A percentile compares a stretch with the other conserved stretches of the same genome.
phyloP scores from a whole-genome alignment of 1,140 invertebrate species.

The Hermetia illucens region DNA sequence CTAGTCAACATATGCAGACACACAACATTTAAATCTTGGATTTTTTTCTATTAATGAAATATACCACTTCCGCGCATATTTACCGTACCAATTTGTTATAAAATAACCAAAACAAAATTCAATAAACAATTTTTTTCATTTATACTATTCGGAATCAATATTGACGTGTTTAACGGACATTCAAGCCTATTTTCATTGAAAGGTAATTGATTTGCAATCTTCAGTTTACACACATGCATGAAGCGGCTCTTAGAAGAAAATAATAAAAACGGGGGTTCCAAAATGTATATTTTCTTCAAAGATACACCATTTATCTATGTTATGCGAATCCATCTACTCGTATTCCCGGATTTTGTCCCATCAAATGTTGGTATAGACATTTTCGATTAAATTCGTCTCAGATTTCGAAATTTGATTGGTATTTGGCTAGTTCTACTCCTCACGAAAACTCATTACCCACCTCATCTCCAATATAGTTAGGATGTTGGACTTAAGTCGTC shows the following conservation, averaged over 20 bases:
- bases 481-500: no score
- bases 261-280: background rate
- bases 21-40: conserved; percentile 1
- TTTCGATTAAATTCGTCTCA: no score
- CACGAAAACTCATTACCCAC: no score
- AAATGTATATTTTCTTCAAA: no score
- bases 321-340: no score
- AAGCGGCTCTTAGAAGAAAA: background rate
- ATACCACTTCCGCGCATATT: conserved; percentile 1
- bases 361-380: no score
- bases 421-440: no score
- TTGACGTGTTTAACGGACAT: conserved; percentile 5
- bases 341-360: no score
- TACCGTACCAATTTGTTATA: background rate
- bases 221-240: background rate
- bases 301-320: no score
- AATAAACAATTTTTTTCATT: background rate
- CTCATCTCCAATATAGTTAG: no score
- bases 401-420: no score
- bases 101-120: background rate
- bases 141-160: background rate
- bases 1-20: background rate
- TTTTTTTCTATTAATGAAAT: background rate
- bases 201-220: background rate
- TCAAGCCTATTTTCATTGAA: background rate